These are phyloP conservation scores for Anthoptus insignis DNA, from an alignment of 2,888 invertebrate species.

Conservation along the genomic window DNA sequence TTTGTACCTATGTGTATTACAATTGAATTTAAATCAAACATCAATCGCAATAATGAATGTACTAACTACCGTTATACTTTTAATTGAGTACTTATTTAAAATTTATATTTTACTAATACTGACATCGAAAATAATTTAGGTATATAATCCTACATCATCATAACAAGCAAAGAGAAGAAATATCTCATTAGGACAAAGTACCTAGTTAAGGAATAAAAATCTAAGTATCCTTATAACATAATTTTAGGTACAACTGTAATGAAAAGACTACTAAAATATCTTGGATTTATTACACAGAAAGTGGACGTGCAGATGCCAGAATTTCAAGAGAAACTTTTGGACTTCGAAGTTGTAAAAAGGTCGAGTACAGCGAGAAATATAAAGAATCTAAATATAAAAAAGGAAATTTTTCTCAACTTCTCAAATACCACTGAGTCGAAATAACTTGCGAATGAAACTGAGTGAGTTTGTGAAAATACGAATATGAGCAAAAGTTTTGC, in stretches of 20 bases:
- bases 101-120: background rate
- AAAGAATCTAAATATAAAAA: constrained; percentile 16
- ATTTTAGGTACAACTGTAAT: background rate
- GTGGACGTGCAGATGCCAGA: constrained; percentile 10
- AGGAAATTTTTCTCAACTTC: constrained; percentile 4
- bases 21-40: too few relatives aligned
- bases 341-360: constrained; percentile 11
- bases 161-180: background rate
- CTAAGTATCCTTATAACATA: background rate
- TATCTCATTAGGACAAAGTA: background rate
- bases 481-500: background rate
- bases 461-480: background rate
- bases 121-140: background rate
- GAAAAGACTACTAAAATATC: constrained; percentile 7
- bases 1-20: too few relatives aligned
- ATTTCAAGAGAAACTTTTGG: constrained; percentile 9
- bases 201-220: background rate
- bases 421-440: constrained; percentile 6
- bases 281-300: constrained; percentile 8
- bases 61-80: too few relatives aligned
- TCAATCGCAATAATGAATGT: too few relatives aligned
- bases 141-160: background rate
- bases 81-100: too few relatives aligned
- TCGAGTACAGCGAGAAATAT: constrained; percentile 14
- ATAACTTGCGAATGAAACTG: constrained; percentile 7